These are phyloP conservation scores for Hippoglossus stenolepis DNA, from an alignment of 2,113 vertebrate species.

Conservation along the genomic window DNA sequence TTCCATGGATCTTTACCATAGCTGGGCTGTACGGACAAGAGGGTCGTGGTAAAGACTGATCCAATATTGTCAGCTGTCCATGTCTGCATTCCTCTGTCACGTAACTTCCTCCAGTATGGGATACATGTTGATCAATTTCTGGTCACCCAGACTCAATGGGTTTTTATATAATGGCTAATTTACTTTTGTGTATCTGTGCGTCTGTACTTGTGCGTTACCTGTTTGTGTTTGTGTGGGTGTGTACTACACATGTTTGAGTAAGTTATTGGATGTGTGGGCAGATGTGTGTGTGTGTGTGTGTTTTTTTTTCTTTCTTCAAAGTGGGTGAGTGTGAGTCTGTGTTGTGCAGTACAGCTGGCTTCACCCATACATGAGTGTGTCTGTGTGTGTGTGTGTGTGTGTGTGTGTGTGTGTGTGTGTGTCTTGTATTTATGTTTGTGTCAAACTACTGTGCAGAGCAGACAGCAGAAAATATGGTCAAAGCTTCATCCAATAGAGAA, in stretches of 20 bases:
- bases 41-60: slow-evolving; percentile 82
- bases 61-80: slow-evolving; percentile 82
- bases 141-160: slow-evolving; percentile 64
- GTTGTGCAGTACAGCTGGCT: slow-evolving; percentile 71
- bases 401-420: slow-evolving; percentile 55
- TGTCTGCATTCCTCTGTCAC: slow-evolving; percentile 79
- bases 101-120: slow-evolving; percentile 66
- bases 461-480: slow-evolving; percentile 81
- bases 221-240: slow-evolving; percentile 40
- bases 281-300: too few relatives aligned
- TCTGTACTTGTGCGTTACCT: slow-evolving; percentile 25
- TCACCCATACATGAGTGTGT: slow-evolving; percentile 72
- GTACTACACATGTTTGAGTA: slow-evolving; percentile 28
- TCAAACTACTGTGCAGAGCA: slow-evolving; percentile 76
- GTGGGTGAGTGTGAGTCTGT: slow-evolving; percentile 30
- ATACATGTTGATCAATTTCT: slow-evolving; percentile 58
- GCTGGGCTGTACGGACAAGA: slow-evolving; percentile 72
- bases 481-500: slow-evolving; percentile 74
- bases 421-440: slow-evolving; percentile 66
- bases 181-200: slow-evolving; percentile 39
- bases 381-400: slow-evolving; percentile 18
- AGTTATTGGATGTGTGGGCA: slow-evolving; percentile 4
- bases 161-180: slow-evolving; percentile 51
- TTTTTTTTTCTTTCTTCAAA: too few relatives aligned
- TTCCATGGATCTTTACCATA: slow-evolving; percentile 83